phyloP scores from a whole-genome alignment of 2,113 vertebrate genomes.

The Cyphomyrus plagiostoma region DNA sequence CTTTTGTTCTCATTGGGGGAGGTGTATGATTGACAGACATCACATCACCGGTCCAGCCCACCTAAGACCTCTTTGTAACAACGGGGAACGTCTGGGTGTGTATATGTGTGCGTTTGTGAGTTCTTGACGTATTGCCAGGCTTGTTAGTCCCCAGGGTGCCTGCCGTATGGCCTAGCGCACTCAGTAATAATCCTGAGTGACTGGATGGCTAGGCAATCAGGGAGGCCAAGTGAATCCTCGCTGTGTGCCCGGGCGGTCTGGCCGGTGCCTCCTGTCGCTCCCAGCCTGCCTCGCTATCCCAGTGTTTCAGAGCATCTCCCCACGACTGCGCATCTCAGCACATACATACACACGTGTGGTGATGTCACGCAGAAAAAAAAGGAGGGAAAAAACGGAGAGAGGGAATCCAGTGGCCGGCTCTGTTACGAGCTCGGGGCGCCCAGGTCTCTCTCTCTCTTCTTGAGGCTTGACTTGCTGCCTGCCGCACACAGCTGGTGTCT shows the following conservation, averaged over 20 bases:
- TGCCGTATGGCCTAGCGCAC: background rate
- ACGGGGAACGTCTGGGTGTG: background rate
- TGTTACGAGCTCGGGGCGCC: background rate
- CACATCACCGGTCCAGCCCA: background rate
- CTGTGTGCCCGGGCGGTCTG: background rate
- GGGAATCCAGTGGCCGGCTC: background rate
- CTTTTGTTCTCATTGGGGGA: background rate
- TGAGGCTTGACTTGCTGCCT: background rate
- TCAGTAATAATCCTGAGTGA: constrained; percentile 1
- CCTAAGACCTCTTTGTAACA: background rate
- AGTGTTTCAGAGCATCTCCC: background rate
- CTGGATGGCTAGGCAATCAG: constrained; percentile 32
- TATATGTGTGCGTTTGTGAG: background rate
- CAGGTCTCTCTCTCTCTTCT: background rate
- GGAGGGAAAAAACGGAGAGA: background rate
- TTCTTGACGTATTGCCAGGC: background rate
- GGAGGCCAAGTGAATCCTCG: constrained; percentile 14
- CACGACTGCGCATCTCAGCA: background rate
- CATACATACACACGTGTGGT: background rate
- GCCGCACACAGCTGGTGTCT: background rate
- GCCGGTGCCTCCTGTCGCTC: background rate
- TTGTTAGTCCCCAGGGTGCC: background rate
- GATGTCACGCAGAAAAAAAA: background rate
- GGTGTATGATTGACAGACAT: background rate
- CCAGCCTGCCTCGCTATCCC: background rate